Conservation (phyloP, 2,888 invertebrate genomes). For the Choreutis nemorana region DNA sequence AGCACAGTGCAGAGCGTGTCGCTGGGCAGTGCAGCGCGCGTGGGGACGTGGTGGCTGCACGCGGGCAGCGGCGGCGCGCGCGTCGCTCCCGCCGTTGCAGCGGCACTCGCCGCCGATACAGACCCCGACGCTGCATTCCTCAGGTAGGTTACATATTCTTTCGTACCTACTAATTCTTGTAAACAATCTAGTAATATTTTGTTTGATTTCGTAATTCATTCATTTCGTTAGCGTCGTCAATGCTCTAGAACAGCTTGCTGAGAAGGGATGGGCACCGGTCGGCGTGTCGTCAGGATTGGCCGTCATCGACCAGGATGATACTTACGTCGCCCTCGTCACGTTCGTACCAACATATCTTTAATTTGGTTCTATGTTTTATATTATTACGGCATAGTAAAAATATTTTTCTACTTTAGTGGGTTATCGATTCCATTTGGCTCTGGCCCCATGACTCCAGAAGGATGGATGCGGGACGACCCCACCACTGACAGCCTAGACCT, state of each 20-base stretch:
- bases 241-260: too few relatives aligned
- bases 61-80: background rate
- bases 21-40: background rate
- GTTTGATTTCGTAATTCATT: too few relatives aligned
- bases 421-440: constrained; percentile 34
- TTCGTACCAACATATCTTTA: constrained; percentile 31
- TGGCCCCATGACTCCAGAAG: constrained; percentile 18
- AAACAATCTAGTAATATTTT: too few relatives aligned
- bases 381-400: background rate
- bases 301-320: constrained; percentile 70
- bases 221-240: too few relatives aligned
- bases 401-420: constrained; percentile 30
- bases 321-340: constrained; percentile 74
- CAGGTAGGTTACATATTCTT: too few relatives aligned
- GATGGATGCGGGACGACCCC: constrained; percentile 33
- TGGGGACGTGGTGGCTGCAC: background rate
- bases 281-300: constrained; percentile 63
- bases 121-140: background rate
- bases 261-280: too few relatives aligned
- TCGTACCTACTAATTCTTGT: too few relatives aligned
- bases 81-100: background rate
- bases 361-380: background rate
- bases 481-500: constrained; percentile 29
- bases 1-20: too few relatives aligned
- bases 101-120: background rate